Evolutionary conservation across 2,888 invertebrate species (phyloP).

Genomic region (Apodemia duryi): DNA sequence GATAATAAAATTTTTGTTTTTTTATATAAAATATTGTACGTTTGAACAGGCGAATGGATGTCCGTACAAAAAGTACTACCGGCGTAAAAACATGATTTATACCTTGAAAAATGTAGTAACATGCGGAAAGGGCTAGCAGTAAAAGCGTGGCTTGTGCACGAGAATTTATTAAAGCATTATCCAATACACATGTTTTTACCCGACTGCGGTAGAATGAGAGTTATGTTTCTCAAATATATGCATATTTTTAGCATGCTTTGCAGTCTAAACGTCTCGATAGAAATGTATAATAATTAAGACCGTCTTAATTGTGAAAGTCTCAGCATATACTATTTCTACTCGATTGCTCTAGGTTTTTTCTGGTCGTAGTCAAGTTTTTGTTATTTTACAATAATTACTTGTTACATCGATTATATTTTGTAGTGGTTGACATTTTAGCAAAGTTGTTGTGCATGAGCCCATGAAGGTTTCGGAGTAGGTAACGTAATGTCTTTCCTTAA

Average conservation of each 20-base stretch:
- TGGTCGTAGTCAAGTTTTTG: too few relatives aligned
- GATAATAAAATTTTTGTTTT: constrained; percentile 29
- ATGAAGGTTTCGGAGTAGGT: too few relatives aligned
- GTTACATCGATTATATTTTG: neutral
- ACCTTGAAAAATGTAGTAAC: constrained; percentile 76
- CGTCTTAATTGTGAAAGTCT: too few relatives aligned
- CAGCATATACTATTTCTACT: too few relatives aligned
- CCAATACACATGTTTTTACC: constrained; percentile 48
- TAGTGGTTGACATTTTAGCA: neutral
- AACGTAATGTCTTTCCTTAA: too few relatives aligned
- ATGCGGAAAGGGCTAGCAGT: constrained; percentile 69
- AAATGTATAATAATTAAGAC: too few relatives aligned
- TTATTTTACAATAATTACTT: too few relatives aligned
- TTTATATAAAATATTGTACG: constrained; percentile 73
- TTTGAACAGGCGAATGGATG: constrained; percentile 73
- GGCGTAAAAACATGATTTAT: constrained; percentile 80
- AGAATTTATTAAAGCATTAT: constrained; percentile 76
- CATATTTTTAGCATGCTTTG: too few relatives aligned
- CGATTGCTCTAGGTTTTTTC: too few relatives aligned
- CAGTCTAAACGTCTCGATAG: too few relatives aligned
- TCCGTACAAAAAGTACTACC: constrained; percentile 71
- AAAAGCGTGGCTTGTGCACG: constrained; percentile 71
- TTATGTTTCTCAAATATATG: too few relatives aligned
- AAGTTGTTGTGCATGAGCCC: too few relatives aligned
- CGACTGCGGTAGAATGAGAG: constrained; percentile 17